These are phyloP conservation scores for Eretmochelys imbricata DNA, from an alignment of 2,113 vertebrate species.

Conservation along the genomic window DNA sequence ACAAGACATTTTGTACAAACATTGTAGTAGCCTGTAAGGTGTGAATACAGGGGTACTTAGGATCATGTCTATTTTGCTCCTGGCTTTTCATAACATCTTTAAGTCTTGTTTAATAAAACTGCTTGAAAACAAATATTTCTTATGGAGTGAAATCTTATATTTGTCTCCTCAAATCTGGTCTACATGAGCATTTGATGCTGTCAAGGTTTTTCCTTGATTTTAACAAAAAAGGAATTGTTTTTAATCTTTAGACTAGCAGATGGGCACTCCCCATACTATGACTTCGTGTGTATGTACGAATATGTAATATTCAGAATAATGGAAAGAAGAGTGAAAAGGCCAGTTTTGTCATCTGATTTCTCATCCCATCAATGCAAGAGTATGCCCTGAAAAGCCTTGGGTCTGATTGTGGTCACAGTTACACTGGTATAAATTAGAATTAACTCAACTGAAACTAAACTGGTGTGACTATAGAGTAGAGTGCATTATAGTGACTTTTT, in stretches of 20 bases:
- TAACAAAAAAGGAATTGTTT: background rate
- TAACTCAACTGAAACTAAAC: background rate
- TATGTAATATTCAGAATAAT: background rate
- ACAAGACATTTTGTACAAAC: background rate
- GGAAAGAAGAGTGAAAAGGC: background rate
- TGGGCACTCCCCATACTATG: background rate
- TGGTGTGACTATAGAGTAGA: background rate
- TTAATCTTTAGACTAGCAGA: background rate
- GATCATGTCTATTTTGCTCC: background rate
- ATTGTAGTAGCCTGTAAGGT: background rate
- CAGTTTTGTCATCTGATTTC: accelerated
- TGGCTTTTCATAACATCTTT: background rate
- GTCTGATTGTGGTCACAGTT: background rate
- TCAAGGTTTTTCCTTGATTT: background rate
- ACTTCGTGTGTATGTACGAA: background rate
- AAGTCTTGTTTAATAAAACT: background rate
- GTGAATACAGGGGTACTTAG: background rate
- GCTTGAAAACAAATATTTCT: background rate
- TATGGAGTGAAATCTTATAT: background rate
- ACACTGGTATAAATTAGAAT: background rate
- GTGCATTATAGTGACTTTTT: background rate
- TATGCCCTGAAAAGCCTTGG: background rate
- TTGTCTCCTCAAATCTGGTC: background rate
- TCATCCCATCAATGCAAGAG: background rate
- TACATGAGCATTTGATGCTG: background rate